phyloP scores from a whole-genome alignment of 2,113 vertebrate species.

The Columba livia region DNA sequence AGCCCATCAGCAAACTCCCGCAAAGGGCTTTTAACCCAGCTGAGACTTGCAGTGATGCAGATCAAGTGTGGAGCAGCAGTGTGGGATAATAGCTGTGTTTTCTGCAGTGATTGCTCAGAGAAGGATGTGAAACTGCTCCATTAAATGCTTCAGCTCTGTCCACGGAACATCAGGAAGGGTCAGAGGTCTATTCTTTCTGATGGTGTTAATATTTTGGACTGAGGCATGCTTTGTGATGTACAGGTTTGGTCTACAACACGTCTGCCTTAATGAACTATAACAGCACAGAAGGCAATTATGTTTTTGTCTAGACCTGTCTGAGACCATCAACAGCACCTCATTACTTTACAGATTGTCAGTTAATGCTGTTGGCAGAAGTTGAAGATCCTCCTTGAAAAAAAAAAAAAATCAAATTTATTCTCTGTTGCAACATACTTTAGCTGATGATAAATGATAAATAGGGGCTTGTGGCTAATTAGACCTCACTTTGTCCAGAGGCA shows the following conservation, averaged over 20 bases:
- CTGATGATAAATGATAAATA: conserved; percentile 33
- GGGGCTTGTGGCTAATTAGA: conserved; percentile 52
- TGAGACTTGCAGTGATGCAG: fast-evolving
- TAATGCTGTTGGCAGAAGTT: conserved; percentile 25
- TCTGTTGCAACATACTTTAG: not conserved
- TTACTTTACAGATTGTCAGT: not conserved
- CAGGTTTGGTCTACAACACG: not conserved
- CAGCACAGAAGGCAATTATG: conserved; percentile 60
- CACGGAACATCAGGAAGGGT: not conserved
- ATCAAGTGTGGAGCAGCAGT: fast-evolving
- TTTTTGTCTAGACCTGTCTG: conserved; percentile 14
- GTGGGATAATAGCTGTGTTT: not conserved
- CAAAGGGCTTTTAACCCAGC: not conserved
- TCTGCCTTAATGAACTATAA: conserved; percentile 52
- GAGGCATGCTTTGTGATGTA: not conserved
- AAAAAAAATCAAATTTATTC: not conserved
- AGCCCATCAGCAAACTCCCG: not conserved
- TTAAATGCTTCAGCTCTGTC: not conserved
- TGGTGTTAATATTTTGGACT: not conserved
- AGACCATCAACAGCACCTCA: conserved; percentile 3
- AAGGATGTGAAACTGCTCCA: not conserved
- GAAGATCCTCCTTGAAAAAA: not conserved
- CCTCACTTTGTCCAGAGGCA: conserved; percentile 26
- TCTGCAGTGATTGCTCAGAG: not conserved
- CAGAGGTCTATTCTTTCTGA: not conserved